Percentiles rank a stretch among this genome's conserved stretches.
phyloP scores from a whole-genome alignment of 1,140 invertebrate species.

The Listronotus oregonensis region DNA sequence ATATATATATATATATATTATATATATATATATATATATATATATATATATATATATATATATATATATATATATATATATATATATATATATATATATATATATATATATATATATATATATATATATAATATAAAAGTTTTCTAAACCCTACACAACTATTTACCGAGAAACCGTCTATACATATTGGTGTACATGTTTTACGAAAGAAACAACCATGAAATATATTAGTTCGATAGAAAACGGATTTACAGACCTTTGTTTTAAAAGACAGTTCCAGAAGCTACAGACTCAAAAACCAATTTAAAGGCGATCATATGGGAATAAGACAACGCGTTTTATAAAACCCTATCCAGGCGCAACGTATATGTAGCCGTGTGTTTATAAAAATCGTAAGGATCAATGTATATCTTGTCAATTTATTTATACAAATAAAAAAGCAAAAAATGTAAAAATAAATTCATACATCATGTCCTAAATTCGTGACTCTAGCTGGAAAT shows the following conservation, averaged over 20 bases:
- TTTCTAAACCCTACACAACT: too few relatives aligned
- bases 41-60: too few relatives aligned
- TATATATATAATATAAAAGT: too few relatives aligned
- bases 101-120: too few relatives aligned
- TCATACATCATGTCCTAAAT: too few relatives aligned
- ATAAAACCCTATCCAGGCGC: conserved; percentile 3
- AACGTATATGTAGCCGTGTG: not conserved
- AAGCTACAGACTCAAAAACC: conserved; percentile 12
- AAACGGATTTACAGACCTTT: not conserved
- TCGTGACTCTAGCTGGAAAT: too few relatives aligned
- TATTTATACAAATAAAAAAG: not conserved
- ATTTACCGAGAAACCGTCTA: too few relatives aligned
- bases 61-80: too few relatives aligned
- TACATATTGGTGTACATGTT: not conserved
- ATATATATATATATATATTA: too few relatives aligned
- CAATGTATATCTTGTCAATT: conserved; percentile 6
- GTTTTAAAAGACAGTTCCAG: not conserved
- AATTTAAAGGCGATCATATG: conserved; percentile 15
- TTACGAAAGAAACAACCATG: not conserved
- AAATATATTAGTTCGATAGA: conserved; percentile 1
- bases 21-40: too few relatives aligned
- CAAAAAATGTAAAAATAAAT: too few relatives aligned
- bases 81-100: too few relatives aligned
- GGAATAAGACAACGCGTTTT: conserved; percentile 13
- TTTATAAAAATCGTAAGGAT: not conserved